These are phyloP conservation scores for Ochotona princeps DNA, from an alignment of 2,113 vertebrate genomes.

Conservation along the genomic window DNA sequence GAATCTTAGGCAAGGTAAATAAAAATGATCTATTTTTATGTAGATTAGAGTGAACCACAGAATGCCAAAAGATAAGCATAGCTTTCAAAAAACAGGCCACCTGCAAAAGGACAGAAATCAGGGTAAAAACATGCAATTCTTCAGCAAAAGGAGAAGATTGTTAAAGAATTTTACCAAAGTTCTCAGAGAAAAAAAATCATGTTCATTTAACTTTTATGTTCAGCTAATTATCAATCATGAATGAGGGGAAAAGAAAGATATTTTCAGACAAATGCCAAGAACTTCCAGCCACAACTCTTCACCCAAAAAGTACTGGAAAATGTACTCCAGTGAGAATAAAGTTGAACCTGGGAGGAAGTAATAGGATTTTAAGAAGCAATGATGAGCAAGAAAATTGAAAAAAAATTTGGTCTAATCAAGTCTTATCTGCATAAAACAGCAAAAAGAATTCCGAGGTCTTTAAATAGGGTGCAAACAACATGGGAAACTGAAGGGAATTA, in stretches of 20 bases:
- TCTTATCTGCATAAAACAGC: not conserved
- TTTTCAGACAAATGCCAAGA: conserved; percentile 18
- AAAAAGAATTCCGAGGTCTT: not conserved
- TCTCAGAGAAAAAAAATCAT: not conserved
- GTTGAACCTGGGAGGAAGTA: not conserved
- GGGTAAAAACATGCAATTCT: not conserved
- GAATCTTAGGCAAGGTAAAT: not conserved
- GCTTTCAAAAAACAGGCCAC: not conserved
- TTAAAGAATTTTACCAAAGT: not conserved
- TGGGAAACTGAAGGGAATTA: not conserved
- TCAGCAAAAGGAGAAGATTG: not conserved
- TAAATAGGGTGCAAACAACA: not conserved
- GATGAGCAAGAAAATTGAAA: not conserved
- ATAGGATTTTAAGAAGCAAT: not conserved
- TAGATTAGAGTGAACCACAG: not conserved
- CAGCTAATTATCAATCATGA: conserved; percentile 8
- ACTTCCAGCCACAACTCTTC: not conserved
- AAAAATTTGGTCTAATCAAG: not conserved
- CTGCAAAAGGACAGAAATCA: not conserved
- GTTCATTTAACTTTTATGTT: not conserved
- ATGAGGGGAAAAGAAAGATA: not conserved
- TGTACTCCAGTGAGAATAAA: not conserved
- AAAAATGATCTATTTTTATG: not conserved
- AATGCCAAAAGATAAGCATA: not conserved
- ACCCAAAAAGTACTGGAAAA: not conserved